Percentiles rank a stretch among this genome's conserved stretches.
Evolutionary conservation across 2,797 vertebrate species (phyloP).

Genomic region (Discoglossus pictus): DNA sequence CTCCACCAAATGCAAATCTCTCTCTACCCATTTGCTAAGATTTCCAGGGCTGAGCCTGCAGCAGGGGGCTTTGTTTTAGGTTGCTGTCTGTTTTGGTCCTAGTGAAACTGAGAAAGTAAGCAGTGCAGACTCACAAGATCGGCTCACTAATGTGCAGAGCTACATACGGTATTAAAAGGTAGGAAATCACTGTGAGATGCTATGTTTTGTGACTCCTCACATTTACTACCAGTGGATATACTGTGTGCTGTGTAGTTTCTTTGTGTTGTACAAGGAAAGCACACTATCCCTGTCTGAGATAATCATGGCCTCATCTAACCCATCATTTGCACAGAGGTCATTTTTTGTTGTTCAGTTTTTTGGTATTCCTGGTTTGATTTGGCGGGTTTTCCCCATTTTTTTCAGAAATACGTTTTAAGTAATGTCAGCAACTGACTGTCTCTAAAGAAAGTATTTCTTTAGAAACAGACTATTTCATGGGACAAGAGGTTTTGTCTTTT

Average conservation of each 20-base stretch:
- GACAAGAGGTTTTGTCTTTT: no score
- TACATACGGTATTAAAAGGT: conserved; percentile 35
- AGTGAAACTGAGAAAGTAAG: conserved; percentile 57
- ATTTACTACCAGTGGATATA: neutral
- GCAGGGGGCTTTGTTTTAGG: conserved; percentile 72
- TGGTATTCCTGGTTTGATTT: no score
- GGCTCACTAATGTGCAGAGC: conserved; percentile 13
- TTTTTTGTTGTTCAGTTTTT: no score
- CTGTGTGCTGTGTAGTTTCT: neutral
- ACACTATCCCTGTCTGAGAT: neutral
- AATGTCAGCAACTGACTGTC: no score
- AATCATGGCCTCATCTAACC: conserved; percentile 2
- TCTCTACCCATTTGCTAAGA: conserved; percentile 74
- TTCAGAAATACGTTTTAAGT: no score
- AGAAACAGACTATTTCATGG: no score
- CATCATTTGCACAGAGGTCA: no score
- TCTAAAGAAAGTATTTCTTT: no score
- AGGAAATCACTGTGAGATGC: conserved; percentile 20
- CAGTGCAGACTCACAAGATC: conserved; percentile 25
- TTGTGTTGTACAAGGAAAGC: neutral
- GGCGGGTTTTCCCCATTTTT: no score
- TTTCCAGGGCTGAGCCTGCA: conserved; percentile 62
- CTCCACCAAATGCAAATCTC: conserved; percentile 84
- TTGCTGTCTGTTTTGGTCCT: conserved; percentile 58
- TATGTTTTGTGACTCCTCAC: neutral